Base-by-base conservation (phyloP, 23 tunicate species). In the Halocynthia aurantium region DNA sequence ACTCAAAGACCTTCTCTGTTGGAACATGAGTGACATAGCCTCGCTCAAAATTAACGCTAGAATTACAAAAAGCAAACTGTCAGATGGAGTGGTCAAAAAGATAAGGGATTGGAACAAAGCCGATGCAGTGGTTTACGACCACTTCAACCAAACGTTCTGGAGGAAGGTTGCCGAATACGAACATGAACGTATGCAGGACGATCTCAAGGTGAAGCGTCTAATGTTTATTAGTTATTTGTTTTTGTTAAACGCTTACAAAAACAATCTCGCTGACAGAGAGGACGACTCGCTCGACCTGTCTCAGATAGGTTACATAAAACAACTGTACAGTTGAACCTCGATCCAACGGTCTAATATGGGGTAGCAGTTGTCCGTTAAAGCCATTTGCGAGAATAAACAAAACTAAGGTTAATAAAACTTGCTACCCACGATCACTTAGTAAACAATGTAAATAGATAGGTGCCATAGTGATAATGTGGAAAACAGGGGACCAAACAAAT, bases 101-200 rank as follows among this genome's bases (percentile, higher is more conserved):
- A 84, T 89, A 5, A 53, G 62, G 62, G 12, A 73, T 20, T 89
- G 96, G 96, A 89, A 89, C 66, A 84, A 80, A 55, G 75, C 81
- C 7, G 96, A 89, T 56, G 56, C 85, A 7, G 81, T 80, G 4
- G 62, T 89, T 22, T 89, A 67, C 49, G 71, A 75, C 6, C 69
- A 69, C 54, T 89, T 89, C 44, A 89, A 89, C 76, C 49, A 53
- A 51, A 84, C 88, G 6, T 89, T 89, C 75, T 89, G 96, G 96
- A 75, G 75, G 50, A 80, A 73, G 52, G 96, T 89, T 6, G 74
- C 80, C 52, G 79, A 61, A 10, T 89, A 73, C 57, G 96, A 88
- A 0, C 8, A 51, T 7, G 84, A 89, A 11, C 75, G 70, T 68
- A 89, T 89, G 96, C 6, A 80, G 8, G 8, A 11, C 8, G 81